Evolutionary conservation across 2,888 invertebrate species (phyloP).

Genomic region (Agrotis clavis): DNA sequence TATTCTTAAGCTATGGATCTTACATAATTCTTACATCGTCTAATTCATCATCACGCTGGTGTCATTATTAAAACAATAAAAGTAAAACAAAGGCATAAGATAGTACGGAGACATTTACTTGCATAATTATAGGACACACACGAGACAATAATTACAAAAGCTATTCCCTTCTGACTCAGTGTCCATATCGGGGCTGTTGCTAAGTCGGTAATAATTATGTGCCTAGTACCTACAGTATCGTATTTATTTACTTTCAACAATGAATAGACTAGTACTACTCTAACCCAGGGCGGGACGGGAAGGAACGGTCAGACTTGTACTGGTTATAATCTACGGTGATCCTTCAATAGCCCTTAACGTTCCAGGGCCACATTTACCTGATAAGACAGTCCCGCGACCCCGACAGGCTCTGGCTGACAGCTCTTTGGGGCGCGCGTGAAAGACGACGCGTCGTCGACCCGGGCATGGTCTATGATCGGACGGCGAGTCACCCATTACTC

Average conservation of each 20-base stretch:
- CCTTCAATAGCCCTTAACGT: too few species aligned
- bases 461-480: too few species aligned
- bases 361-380: too few species aligned
- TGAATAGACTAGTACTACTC: slow-evolving; percentile 54
- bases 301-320: too few species aligned
- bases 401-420: too few species aligned
- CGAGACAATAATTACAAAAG: slow-evolving; percentile 38
- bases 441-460: too few species aligned
- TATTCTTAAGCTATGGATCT: not conserved
- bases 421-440: too few species aligned
- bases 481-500: too few species aligned
- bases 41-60: slow-evolving; percentile 16
- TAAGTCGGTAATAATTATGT: slow-evolving; percentile 5
- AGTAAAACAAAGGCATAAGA: slow-evolving; percentile 22
- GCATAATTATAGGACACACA: slow-evolving; percentile 40
- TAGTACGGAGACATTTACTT: slow-evolving; percentile 31
- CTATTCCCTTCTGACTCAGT: slow-evolving; percentile 45
- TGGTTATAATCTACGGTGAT: too few species aligned
- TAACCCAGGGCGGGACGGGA: too few species aligned
- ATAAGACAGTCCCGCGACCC: too few species aligned
- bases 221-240: not conserved
- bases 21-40: not conserved
- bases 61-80: slow-evolving; percentile 19
- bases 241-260: slow-evolving; percentile 64
- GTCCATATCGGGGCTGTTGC: slow-evolving; percentile 27